phyloP scores from a whole-genome alignment of 2,888 invertebrate species.

The Parthenolecanium corni region DNA sequence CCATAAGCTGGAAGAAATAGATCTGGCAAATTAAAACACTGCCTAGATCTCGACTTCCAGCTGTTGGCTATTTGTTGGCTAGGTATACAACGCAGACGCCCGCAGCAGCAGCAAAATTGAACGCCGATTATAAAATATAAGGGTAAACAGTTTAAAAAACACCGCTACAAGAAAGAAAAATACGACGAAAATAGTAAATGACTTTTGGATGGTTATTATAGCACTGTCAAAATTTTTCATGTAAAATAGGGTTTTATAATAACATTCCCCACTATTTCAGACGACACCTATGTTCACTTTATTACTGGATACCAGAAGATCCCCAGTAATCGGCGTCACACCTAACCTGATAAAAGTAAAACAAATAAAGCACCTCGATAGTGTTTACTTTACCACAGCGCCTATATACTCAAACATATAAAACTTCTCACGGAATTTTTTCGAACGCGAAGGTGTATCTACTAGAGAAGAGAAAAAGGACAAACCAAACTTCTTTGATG shows the following conservation, averaged over 20 bases:
- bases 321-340: slow-evolving; percentile 26
- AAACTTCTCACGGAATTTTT: slow-evolving; percentile 13
- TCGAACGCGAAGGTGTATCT: not conserved
- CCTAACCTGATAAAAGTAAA: slow-evolving; percentile 28
- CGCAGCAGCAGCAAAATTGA: no score
- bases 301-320: slow-evolving; percentile 20
- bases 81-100: not conserved
- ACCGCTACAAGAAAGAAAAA: not conserved
- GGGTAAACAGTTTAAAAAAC: no score
- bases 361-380: slow-evolving; percentile 25
- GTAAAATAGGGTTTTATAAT: slow-evolving; percentile 22
- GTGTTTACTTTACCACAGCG: slow-evolving; percentile 23
- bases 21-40: slow-evolving; percentile 48
- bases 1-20: slow-evolving; percentile 63
- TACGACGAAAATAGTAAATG: not conserved
- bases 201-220: not conserved
- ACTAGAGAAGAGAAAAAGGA: not conserved
- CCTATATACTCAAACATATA: slow-evolving; percentile 8
- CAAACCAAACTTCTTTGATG: slow-evolving; percentile 3
- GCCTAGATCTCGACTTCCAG: slow-evolving; percentile 29
- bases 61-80: slow-evolving; percentile 7
- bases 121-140: no score
- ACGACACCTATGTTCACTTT: slow-evolving; percentile 8
- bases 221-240: slow-evolving; percentile 14
- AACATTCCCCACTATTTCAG: slow-evolving; percentile 18